phyloP scores from a whole-genome alignment of 2,797 vertebrate genomes.

The Galagoides demidoff region DNA sequence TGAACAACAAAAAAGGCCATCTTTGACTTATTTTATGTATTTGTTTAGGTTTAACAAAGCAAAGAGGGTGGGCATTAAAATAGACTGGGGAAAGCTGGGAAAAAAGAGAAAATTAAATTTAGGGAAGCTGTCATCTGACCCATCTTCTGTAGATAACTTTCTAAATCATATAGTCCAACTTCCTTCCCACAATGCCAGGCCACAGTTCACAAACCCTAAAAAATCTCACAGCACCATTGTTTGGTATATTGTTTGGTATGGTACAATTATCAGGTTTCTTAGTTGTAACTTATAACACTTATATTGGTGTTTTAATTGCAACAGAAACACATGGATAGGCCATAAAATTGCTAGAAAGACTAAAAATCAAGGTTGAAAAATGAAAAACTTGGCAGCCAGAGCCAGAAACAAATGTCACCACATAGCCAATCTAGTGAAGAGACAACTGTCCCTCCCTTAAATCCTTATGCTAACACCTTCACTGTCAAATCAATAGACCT shows the following conservation, averaged over 20 bases:
- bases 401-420: not conserved
- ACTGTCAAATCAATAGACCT: not conserved
- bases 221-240: not conserved
- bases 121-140: constrained; percentile 8
- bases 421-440: not conserved
- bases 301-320: not conserved
- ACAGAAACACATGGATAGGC: not conserved
- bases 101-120: constrained; percentile 18
- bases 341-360: not conserved
- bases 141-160: not conserved
- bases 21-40: not conserved
- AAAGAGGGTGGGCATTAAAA: not conserved
- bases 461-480: not conserved
- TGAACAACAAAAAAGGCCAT: not conserved
- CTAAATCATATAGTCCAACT: not conserved
- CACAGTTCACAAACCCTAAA: not conserved
- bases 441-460: not conserved
- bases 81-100: not conserved
- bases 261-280: not conserved
- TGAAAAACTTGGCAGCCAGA: not conserved
- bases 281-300: not conserved
- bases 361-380: constrained; percentile 18
- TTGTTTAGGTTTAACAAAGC: constrained; percentile 38
- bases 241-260: not conserved
- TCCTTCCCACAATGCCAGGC: not conserved